Evolutionary conservation across 1,140 invertebrate genomes (phyloP).

Genomic region (Archivesica marissinica): DNA sequence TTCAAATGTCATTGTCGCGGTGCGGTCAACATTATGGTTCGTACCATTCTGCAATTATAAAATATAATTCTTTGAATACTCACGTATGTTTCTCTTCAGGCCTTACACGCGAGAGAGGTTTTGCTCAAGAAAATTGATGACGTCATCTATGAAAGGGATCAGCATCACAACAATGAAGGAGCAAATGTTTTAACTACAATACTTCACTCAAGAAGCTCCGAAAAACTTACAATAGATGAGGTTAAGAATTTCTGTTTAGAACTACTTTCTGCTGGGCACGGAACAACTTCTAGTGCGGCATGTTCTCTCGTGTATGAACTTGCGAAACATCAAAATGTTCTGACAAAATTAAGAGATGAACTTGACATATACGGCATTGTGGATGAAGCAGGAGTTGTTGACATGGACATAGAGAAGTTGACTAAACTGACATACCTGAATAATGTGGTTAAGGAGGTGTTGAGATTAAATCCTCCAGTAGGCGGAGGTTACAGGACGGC

Average conservation of each 20-base stretch:
- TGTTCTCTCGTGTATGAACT: conserved; percentile 60
- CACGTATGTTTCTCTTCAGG: too few species aligned
- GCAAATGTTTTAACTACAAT: conserved; percentile 9
- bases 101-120: conserved; percentile 41
- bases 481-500: conserved; percentile 72
- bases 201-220: background rate
- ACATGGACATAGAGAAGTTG: conserved; percentile 64
- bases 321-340: conserved; percentile 66
- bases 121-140: conserved; percentile 60
- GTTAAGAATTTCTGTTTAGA: conserved; percentile 66
- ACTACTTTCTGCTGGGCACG: conserved; percentile 66
- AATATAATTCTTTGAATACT: too few species aligned
- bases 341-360: conserved; percentile 63
- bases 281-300: conserved; percentile 65
- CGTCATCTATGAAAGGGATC: conserved; percentile 7
- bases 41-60: too few species aligned
- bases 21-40: too few species aligned
- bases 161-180: background rate
- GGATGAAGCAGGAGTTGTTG: background rate
- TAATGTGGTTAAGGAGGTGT: conserved; percentile 72
- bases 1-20: too few species aligned
- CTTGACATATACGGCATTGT: background rate
- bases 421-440: conserved; percentile 67
- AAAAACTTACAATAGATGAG: conserved; percentile 1
- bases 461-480: conserved; percentile 71